Base-by-base conservation (phyloP, 2,888 invertebrate species). In the Archaeoteleia sp. region DNA sequence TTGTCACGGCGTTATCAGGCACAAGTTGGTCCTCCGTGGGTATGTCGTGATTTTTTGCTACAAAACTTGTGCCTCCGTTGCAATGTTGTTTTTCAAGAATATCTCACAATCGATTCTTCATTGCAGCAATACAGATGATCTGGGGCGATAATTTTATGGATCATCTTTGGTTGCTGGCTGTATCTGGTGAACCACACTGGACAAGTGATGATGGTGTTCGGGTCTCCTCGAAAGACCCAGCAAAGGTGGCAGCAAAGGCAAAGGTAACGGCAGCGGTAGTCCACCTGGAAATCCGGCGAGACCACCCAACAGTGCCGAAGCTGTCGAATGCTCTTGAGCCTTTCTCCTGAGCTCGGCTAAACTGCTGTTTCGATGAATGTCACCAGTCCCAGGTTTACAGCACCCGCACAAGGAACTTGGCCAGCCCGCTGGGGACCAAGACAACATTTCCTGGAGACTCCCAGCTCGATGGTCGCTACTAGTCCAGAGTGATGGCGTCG, bases 251-350 rank as follows among this genome's bases (percentile, higher is more conserved):
- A 85, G 86, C 81, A 83, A 86, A 74, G 88, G 87, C 71, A 87
- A 86, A 58, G 87, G 87, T 27, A 87, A 81, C 32, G 87, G 86
- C 46, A 84, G 70, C 1, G 82, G 83, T 14, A 85, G 71, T n/a
- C 83, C 85, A 3, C 82, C 82, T 8, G 83, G 78, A 67, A 82
- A 81, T 0, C 78, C 77, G 5, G 83, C 81, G 8, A 83, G 68
- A 2, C 81, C 84, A 2, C 85, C 84, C 12, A 82, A 73, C 17
- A 83, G 72, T 0, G 84, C 82, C 49, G 82, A 81, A 37, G 96
- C 96, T 0, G 97, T 96, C 0, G 96, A 95, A 85, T 97, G 97
- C 82, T 97, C 97, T 85, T 97, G 95, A 0, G 97, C 97, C 83
- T 96, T 96, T 49, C 97, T 90, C 4, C 97, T 88, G 34, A 97